Evolutionary conservation across 2,888 invertebrate species (phyloP).

Genomic region (Scaptomyza flava): DNA sequence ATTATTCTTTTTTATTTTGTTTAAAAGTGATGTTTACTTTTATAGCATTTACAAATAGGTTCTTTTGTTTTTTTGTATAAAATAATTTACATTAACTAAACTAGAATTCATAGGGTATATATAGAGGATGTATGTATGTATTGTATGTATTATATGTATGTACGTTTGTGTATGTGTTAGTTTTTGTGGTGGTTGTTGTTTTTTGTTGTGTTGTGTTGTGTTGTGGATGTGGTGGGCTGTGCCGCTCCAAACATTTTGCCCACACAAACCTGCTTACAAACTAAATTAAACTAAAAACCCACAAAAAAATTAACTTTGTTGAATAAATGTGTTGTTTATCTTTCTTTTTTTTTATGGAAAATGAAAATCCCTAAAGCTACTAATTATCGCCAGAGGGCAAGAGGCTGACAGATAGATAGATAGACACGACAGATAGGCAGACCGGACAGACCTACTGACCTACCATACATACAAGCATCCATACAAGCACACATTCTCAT

Average conservation of each 20-base stretch:
- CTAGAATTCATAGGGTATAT: slow-evolving; percentile 55
- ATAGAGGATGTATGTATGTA: slow-evolving; percentile 21
- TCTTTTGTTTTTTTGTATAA: slow-evolving; percentile 55
- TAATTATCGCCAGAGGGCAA: slow-evolving; percentile 47
- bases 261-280: slow-evolving; percentile 56
- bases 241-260: slow-evolving; percentile 59
- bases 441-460: slow-evolving; percentile 16
- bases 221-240: slow-evolving; percentile 44
- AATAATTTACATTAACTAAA: slow-evolving; percentile 78
- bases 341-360: slow-evolving; percentile 11
- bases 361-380: slow-evolving; percentile 45
- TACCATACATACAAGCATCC: slow-evolving; percentile 16
- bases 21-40: slow-evolving; percentile 65
- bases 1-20: slow-evolving; percentile 40
- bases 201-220: slow-evolving; percentile 1
- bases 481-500: neutral
- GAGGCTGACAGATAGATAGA: slow-evolving; percentile 39
- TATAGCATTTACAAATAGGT: slow-evolving; percentile 59
- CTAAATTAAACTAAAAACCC: slow-evolving; percentile 74
- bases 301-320: slow-evolving; percentile 44
- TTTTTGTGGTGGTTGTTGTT: slow-evolving; percentile 7
- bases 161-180: slow-evolving; percentile 23
- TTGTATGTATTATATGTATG: slow-evolving; percentile 26
- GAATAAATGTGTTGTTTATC: slow-evolving; percentile 28
- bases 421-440: slow-evolving; percentile 28